phyloP scores from a whole-genome alignment of 2,113 vertebrate species.

The Steatornis caripensis region DNA sequence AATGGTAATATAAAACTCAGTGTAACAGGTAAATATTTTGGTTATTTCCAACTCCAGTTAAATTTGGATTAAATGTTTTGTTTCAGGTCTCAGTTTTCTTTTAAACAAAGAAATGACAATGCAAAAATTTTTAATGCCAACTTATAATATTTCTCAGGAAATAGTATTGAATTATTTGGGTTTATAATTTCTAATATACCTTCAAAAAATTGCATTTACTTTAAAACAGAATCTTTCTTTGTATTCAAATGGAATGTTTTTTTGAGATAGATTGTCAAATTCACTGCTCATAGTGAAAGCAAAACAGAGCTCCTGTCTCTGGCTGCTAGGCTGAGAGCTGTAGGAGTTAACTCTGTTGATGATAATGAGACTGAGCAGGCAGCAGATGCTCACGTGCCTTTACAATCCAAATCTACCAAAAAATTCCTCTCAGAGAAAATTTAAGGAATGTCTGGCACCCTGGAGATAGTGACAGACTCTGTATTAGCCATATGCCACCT shows the following conservation, averaged over 20 bases:
- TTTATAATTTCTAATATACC: not conserved
- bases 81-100: not conserved
- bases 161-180: not conserved
- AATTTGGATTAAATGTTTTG: not conserved
- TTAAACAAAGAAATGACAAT: not conserved
- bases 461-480: constrained; percentile 60
- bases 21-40: not conserved
- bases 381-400: constrained; percentile 97
- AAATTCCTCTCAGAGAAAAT: constrained; percentile 72
- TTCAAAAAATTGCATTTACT: not conserved
- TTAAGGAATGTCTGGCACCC: constrained; percentile 77
- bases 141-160: not conserved
- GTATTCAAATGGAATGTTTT: not conserved
- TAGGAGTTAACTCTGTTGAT: constrained; percentile 80
- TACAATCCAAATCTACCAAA: constrained; percentile 82
- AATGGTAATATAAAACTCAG: not conserved
- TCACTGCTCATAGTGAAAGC: not conserved
- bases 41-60: not conserved
- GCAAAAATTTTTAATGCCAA: not conserved
- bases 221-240: not conserved
- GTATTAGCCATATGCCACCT: constrained; percentile 83
- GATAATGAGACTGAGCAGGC: constrained; percentile 85
- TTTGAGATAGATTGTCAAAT: not conserved
- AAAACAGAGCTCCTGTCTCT: constrained; percentile 7
- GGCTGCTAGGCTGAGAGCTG: constrained; percentile 34